A percentile compares a stretch with the other conserved stretches of the same genome.
phyloP scores from a whole-genome alignment of 92 coral and sea anemone genomes.

The Blastomussa wellsi region DNA sequence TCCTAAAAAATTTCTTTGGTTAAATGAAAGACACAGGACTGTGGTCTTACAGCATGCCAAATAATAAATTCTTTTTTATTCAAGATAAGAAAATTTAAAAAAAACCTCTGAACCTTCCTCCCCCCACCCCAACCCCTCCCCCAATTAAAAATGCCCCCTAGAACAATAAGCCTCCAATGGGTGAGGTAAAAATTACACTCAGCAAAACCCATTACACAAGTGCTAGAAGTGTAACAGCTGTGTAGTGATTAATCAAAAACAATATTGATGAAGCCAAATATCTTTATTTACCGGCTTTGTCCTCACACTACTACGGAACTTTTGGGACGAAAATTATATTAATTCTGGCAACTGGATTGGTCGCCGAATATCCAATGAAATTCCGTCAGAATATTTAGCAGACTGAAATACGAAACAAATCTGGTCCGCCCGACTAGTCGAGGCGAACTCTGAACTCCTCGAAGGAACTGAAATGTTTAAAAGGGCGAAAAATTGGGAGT shows the following conservation, averaged over 20 bases:
- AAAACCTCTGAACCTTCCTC: too few species aligned
- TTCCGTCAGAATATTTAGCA: neutral
- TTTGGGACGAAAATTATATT: neutral
- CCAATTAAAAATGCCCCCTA: too few species aligned
- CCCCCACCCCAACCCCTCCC: neutral
- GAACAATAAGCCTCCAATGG: too few species aligned
- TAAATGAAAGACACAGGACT: neutral
- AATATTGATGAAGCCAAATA: too few species aligned
- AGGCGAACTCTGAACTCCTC: neutral
- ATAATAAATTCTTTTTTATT: too few species aligned
- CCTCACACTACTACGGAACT: neutral
- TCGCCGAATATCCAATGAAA: constrained; percentile 32
- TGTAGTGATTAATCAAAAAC: too few species aligned
- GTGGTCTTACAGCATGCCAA: too few species aligned
- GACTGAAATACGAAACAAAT: neutral
- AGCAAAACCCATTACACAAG: too few species aligned
- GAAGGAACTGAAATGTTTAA: neutral
- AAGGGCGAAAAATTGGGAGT: neutral
- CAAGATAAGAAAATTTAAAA: too few species aligned
- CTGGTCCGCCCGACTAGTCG: neutral
- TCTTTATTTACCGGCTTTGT: too few species aligned
- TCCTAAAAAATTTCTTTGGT: constrained; percentile 35
- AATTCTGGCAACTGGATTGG: constrained; percentile 23
- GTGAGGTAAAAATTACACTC: too few species aligned
- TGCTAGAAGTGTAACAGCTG: too few species aligned